Conservation (phyloP, 2,113 vertebrate genomes). For the Hyperopisus bebe region DNA sequence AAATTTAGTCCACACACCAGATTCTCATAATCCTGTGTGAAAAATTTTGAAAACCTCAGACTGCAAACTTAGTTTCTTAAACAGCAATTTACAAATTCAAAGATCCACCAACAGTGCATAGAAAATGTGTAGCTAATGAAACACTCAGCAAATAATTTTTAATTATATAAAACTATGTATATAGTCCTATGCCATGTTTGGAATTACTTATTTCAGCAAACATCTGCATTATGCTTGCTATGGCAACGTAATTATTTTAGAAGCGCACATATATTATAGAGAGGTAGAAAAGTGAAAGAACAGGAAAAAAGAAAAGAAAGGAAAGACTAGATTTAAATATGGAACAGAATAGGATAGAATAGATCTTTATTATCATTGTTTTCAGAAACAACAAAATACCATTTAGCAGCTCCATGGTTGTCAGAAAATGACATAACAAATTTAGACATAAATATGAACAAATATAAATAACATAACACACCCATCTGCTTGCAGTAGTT, state of each 20-base stretch:
- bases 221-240: background rate
- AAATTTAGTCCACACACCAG: conserved; percentile 7
- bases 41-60: background rate
- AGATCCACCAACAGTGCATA: background rate
- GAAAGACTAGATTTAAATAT: background rate
- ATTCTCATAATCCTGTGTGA: background rate
- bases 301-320: background rate
- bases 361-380: too few relatives aligned
- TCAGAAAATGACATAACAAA: too few relatives aligned
- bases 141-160: background rate
- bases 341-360: too few relatives aligned
- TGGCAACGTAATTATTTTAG: background rate
- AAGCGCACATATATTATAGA: background rate
- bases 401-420: too few relatives aligned
- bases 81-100: background rate
- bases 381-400: too few relatives aligned
- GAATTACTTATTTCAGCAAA: background rate
- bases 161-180: background rate
- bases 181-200: background rate
- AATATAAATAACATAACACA: too few relatives aligned
- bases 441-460: too few relatives aligned
- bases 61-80: background rate
- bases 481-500: background rate
- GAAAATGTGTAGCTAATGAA: background rate
- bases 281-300: background rate